Percentiles rank a stretch among this genome's conserved stretches.
These are phyloP conservation scores for Peromyscus melanophrys DNA, from an alignment of 2,797 vertebrate species.

Conservation along the genomic window DNA sequence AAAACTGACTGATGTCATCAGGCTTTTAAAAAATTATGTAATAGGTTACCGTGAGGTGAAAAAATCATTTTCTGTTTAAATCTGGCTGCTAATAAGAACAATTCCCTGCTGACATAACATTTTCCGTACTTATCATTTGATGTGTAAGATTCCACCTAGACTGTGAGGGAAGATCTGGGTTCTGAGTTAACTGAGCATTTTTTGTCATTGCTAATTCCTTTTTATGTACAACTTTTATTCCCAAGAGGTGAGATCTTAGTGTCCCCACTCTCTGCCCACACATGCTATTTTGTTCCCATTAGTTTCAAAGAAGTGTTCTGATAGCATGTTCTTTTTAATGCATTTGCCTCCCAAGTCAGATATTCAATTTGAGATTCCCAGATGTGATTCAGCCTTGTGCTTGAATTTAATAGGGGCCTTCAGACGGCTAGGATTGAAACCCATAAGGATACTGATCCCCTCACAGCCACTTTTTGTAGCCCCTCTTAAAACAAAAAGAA, in stretches of 20 bases:
- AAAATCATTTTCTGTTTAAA: not conserved
- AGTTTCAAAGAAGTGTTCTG: conserved; percentile 36
- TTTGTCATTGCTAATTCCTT: not conserved
- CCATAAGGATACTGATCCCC: not conserved
- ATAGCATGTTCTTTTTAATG: not conserved
- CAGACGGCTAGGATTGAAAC: conserved; percentile 15
- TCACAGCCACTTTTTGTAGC: not conserved
- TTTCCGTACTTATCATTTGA: not conserved
- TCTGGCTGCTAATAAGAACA: not conserved
- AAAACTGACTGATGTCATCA: not conserved
- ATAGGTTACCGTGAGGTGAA: not conserved
- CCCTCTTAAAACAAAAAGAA: conserved; percentile 12
- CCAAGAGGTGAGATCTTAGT: not conserved
- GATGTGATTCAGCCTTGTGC: not conserved
- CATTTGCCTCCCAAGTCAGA: conserved; percentile 46
- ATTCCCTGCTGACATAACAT: conserved; percentile 1
- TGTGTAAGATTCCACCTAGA: not conserved
- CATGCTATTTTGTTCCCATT: conserved; percentile 13
- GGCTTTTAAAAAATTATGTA: not conserved
- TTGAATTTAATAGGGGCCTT: conserved; percentile 43
- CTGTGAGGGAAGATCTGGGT: conserved; percentile 15
- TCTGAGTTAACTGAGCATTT: conserved; percentile 19
- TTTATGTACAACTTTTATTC: conserved; percentile 23
- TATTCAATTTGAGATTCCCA: conserved; percentile 30
- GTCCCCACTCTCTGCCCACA: conserved; percentile 2